Base-by-base conservation (phyloP, 1,140 invertebrate species). In the Brachionus paranguensis region DNA sequence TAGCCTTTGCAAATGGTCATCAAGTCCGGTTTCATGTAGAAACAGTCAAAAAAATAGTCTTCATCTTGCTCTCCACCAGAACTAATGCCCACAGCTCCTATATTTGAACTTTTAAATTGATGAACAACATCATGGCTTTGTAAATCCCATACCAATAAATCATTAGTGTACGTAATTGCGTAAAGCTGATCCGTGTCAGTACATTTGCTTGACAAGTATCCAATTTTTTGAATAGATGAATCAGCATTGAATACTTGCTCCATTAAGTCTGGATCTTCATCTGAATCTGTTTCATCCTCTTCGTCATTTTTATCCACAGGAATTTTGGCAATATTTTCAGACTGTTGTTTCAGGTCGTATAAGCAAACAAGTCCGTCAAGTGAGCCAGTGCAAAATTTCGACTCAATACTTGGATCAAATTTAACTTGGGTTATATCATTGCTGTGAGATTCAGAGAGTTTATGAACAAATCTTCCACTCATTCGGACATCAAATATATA, bases 131-230 rank as follows among this genome's bases (percentile, higher is more conserved):
- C 78, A 47, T 81, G 53, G 17, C 27, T 43, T 24, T 81, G 55
- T 81, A 81, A 47, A 81, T 81, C 78, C 78, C 78, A 81, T 37
- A 81, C 78, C 24, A 81, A 45, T 27, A 60, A 81, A 68, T 81
- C 78, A 29, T 81, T 81, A 11, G 53, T 81, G 17, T 33, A 47
- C 10, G 78, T 81, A 43, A 81, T 81, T 20, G 78, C 78, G 27
- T 68, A 64, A 12, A 81, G 10, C 29, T 60, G 64, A 47, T 81
- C 78, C 1, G 14, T 27, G 14, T 3, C 20, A 20, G 33, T n/a
- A 43, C 43, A 60, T 29, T n/a, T 81, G 24, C 50, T 64, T 29
- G 72, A 76, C 17, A 81, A 20, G 20, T 64, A 81, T 17, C 64
- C 64, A 41, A 81, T 29, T 68, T 68, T 60, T 41, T 81, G 78